Conservation (phyloP, 2,888 invertebrate genomes). For the Watsonalla binaria region DNA sequence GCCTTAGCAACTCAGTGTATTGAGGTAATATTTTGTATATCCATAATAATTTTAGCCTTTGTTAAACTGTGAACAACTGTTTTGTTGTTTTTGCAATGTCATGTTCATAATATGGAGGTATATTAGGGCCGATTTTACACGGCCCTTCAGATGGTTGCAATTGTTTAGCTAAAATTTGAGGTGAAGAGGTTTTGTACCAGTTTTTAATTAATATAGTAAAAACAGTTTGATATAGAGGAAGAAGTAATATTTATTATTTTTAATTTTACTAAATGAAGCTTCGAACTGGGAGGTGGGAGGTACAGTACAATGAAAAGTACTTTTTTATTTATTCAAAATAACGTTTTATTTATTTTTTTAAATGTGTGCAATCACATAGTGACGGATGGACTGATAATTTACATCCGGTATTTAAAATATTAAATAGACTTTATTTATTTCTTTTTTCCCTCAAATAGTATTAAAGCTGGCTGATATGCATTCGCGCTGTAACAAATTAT, state of each 20-base stretch:
- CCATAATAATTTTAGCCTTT: conserved; percentile 40
- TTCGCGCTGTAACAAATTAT: conserved; percentile 43
- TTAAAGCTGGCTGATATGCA: conserved; percentile 35
- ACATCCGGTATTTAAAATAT: conserved; percentile 49
- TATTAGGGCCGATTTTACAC: conserved; percentile 18
- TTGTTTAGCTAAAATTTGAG: conserved; percentile 25
- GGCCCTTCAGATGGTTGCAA: conserved; percentile 20
- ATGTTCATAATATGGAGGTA: conserved; percentile 23
- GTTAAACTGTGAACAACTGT: conserved; percentile 22
- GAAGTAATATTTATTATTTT: conserved; percentile 37
- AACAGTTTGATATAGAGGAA: conserved; percentile 25
- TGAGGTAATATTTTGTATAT: conserved; percentile 57
- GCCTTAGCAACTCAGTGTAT: conserved; percentile 76
- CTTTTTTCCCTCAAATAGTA: conserved; percentile 23
- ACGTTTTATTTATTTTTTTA: conserved; percentile 56
- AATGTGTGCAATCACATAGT: conserved; percentile 62
- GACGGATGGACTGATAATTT: conserved; percentile 69
- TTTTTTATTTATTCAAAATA: conserved; percentile 40
- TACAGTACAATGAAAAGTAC: conserved; percentile 41
- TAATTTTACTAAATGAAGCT: conserved; percentile 24
- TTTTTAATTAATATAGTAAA: conserved; percentile 42
- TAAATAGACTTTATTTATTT: conserved; percentile 37
- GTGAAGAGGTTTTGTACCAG: conserved; percentile 39
- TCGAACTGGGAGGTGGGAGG: conserved; percentile 18
- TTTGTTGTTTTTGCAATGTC: conserved; percentile 26